Conservation (phyloP, 2,797 vertebrate species). For the Danio jaintianensis region DNA sequence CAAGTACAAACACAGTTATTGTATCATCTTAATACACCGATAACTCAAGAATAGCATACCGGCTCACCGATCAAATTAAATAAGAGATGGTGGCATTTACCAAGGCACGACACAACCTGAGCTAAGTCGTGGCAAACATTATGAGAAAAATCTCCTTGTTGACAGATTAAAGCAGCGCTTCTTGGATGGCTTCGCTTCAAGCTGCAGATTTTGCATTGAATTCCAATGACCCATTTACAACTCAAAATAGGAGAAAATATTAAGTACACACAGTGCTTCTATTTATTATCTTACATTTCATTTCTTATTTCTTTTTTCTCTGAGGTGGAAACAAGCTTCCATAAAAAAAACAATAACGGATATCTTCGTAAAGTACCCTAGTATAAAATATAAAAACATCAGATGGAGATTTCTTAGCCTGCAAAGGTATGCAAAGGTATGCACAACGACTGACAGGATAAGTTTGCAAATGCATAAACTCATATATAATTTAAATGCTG, state of each 20-base stretch:
- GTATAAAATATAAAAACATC: background rate
- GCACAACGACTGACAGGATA: background rate
- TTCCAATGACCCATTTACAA: slow-evolving; percentile 1
- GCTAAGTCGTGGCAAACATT: slow-evolving; percentile 42
- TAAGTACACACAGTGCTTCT: too few species aligned
- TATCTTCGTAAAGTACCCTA: background rate
- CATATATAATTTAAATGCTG: background rate
- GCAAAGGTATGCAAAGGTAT: background rate
- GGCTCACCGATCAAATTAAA: slow-evolving; percentile 59
- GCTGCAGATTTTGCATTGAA: background rate
- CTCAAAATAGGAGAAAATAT: background rate
- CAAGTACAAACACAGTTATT: slow-evolving; percentile 57
- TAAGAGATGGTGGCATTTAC: slow-evolving; percentile 61
- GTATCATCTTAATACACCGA: slow-evolving; percentile 44
- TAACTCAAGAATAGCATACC: slow-evolving; percentile 38
- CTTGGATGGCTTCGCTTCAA: slow-evolving; percentile 12
- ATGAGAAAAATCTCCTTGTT: slow-evolving; percentile 55
- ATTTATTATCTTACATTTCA: too few species aligned
- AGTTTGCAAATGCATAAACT: too few species aligned
- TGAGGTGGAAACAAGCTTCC: background rate
- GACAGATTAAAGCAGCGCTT: slow-evolving; percentile 38
- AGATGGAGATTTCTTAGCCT: background rate
- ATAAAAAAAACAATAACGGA: background rate
- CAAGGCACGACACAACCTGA: slow-evolving; percentile 41
- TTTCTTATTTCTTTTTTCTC: background rate